phyloP scores from a whole-genome alignment of 2,888 invertebrate genomes.

The Ormyrus thymus region DNA sequence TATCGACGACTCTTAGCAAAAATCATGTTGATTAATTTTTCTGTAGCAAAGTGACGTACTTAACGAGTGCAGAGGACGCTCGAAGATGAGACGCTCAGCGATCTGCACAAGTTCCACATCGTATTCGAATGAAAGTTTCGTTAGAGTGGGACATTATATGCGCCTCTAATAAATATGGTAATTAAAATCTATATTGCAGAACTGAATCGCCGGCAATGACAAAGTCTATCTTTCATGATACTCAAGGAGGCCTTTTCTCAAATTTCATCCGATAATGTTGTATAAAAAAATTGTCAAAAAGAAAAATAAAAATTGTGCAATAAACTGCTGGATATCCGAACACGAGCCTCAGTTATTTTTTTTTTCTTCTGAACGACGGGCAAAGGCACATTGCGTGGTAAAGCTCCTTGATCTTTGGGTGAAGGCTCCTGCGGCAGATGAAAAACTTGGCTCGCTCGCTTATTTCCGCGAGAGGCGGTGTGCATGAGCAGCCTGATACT shows the following conservation, averaged over 20 bases:
- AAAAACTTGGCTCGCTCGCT: conserved; percentile 1
- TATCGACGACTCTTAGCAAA: no score
- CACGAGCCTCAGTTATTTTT: no score
- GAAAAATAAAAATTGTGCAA: conserved; percentile 1
- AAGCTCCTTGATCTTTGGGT: not conserved
- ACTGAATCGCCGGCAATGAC: conserved; percentile 50
- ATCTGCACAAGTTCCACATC: conserved; percentile 22
- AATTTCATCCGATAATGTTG: not conserved
- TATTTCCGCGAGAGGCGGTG: conserved; percentile 17
- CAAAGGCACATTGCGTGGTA: not conserved
- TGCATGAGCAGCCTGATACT: conserved; percentile 49
- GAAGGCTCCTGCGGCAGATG: not conserved
- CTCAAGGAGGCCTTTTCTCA: conserved; percentile 34
- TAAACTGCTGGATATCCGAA: no score
- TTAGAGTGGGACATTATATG: conserved; percentile 34
- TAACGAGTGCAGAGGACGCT: no score
- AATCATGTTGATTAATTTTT: no score
- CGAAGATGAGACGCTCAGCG: not conserved
- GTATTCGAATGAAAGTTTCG: conserved; percentile 8
- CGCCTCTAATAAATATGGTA: conserved; percentile 55
- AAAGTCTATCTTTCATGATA: conserved; percentile 8
- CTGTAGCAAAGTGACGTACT: no score
- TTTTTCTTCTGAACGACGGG: no score
- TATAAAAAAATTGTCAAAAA: not conserved
- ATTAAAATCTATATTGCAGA: conserved; percentile 38